Percentiles rank a stretch among this genome's conserved stretches.
phyloP scores from a whole-genome alignment of 1,140 invertebrate genomes.

The Phymastichus coffea region DNA sequence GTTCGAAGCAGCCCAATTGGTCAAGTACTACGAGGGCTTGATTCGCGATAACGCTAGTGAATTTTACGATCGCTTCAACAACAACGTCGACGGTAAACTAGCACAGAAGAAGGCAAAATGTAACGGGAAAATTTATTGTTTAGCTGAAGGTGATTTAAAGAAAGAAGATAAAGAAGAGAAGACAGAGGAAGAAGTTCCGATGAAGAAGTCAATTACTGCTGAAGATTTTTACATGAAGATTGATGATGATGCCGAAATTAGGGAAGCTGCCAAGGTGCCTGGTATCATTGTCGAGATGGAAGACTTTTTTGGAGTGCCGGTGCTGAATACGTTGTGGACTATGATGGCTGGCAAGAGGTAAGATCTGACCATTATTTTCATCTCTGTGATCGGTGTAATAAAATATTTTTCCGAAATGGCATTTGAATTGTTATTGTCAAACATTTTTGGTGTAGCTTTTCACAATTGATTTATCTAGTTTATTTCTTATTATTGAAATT shows the following conservation, averaged over 20 bases:
- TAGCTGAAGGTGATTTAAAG: slow-evolving; percentile 27
- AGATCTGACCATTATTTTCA: too few relatives aligned
- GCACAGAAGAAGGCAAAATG: slow-evolving; percentile 12
- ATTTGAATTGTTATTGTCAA: too few relatives aligned
- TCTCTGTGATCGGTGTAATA: too few relatives aligned
- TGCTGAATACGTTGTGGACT: slow-evolving; percentile 83
- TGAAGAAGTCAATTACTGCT: slow-evolving; percentile 38
- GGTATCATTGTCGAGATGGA: slow-evolving; percentile 64
- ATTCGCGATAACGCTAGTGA: slow-evolving; percentile 28
- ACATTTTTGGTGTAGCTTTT: too few relatives aligned
- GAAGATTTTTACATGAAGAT: slow-evolving; percentile 48
- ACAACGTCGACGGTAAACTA: neutral
- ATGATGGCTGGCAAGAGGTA: slow-evolving; percentile 79
- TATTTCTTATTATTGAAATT: too few relatives aligned
- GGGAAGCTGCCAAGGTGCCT: slow-evolving; percentile 34
- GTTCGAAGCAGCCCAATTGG: slow-evolving; percentile 65
- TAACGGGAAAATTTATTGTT: slow-evolving; percentile 43
- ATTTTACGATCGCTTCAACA: neutral
- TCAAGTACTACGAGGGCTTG: slow-evolving; percentile 58
- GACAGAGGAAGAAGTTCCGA: slow-evolving; percentile 12
- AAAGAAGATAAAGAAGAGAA: slow-evolving; percentile 13
- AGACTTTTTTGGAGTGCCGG: slow-evolving; percentile 71
- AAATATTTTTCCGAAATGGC: too few relatives aligned
- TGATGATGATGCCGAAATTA: slow-evolving; percentile 41
- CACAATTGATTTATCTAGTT: too few relatives aligned